phyloP scores from a whole-genome alignment of 2,113 vertebrate species.

The Meleagris gallopavo region DNA sequence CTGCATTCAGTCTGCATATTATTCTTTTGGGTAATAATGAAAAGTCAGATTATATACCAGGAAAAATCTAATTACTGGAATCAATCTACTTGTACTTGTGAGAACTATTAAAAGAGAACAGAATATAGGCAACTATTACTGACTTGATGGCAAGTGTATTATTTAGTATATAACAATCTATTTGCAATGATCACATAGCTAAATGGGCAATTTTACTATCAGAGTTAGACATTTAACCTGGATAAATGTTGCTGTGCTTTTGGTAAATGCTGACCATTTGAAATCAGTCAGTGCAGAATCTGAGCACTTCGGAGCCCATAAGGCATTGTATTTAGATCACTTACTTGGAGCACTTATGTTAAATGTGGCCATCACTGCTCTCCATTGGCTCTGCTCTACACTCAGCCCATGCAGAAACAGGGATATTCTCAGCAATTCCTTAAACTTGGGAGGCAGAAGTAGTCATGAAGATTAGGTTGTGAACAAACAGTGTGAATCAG shows the following conservation, averaged over 20 bases:
- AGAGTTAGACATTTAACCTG: neutral
- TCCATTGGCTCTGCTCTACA: neutral
- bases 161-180: neutral
- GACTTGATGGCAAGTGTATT: neutral
- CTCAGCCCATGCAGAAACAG: neutral
- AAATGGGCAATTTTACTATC: neutral
- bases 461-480: neutral
- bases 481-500: neutral
- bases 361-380: neutral
- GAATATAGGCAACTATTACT: neutral
- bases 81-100: neutral
- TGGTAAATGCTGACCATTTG: neutral
- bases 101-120: neutral
- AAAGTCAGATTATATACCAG: neutral
- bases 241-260: neutral
- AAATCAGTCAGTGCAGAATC: neutral
- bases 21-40: neutral
- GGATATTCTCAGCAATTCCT: accelerated
- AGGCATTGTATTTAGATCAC: neutral
- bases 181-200: neutral
- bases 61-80: neutral
- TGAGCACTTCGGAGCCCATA: neutral
- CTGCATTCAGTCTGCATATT: neutral
- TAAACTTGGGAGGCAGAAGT: accelerated
- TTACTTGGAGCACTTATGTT: neutral